Evolutionary conservation across 1,140 invertebrate species (phyloP).

Genomic region (Leptopilina clavipes): DNA sequence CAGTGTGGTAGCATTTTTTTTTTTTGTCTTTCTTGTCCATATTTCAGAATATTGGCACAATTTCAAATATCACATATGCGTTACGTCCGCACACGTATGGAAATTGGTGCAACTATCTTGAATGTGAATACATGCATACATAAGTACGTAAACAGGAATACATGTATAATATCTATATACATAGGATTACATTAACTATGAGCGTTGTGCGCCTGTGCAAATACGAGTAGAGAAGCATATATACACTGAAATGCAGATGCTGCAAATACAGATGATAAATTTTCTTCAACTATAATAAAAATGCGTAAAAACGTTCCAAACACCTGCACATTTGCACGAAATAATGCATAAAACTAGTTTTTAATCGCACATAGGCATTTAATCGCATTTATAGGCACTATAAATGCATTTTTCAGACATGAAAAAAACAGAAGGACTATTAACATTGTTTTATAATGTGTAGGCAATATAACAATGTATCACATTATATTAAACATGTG

Average conservation of each 20-base stretch:
- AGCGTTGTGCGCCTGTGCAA: not conserved
- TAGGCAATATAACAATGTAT: not conserved
- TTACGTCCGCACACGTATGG: not conserved
- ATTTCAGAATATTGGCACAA: constrained; percentile 4
- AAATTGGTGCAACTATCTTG: constrained; percentile 3
- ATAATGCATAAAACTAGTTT: not conserved
- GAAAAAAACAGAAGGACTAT: no score
- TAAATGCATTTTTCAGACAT: no score
- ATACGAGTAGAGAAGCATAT: not conserved
- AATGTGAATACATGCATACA: not conserved
- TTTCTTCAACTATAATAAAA: not conserved
- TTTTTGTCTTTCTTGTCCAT: no score
- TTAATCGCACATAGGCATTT: no score
- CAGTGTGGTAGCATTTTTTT: no score
- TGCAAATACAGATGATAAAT: constrained; percentile 8
- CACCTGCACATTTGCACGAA: not conserved
- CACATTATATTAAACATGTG: not conserved
- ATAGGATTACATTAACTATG: not conserved
- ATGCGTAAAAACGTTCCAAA: constrained; percentile 2
- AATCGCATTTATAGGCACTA: no score
- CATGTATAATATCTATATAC: constrained; percentile 4
- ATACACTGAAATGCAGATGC: constrained; percentile 2
- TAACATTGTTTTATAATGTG: not conserved
- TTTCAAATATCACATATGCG: constrained; percentile 8
- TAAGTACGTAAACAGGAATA: constrained; percentile 7